Conservation (phyloP, 2,888 invertebrate genomes). For the Lottia gigantea region DNA sequence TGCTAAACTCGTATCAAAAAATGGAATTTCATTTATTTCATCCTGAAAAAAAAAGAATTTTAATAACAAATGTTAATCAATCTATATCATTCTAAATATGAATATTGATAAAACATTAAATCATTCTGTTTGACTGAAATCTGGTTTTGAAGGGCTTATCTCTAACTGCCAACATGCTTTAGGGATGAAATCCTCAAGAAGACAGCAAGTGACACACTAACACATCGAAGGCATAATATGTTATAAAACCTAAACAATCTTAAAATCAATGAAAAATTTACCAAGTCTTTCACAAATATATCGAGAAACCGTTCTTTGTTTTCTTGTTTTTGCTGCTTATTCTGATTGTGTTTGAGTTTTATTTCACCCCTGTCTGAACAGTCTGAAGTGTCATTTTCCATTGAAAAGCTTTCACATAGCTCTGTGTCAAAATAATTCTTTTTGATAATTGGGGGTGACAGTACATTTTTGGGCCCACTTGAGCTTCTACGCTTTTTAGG, state of each 20-base stretch:
- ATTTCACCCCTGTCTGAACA: background rate
- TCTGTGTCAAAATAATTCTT: conserved; percentile 21
- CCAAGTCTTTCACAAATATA: conserved; percentile 53
- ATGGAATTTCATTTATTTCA: conserved; percentile 64
- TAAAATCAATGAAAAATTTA: conserved; percentile 24
- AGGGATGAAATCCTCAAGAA: too few relatives aligned
- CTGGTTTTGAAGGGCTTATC: too few relatives aligned
- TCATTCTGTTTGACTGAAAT: too few relatives aligned
- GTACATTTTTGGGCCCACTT: background rate
- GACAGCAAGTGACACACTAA: too few relatives aligned
- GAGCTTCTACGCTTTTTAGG: conserved; percentile 7
- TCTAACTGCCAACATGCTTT: too few relatives aligned
- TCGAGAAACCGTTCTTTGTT: conserved; percentile 45
- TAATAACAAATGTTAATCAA: too few relatives aligned
- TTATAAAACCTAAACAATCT: too few relatives aligned
- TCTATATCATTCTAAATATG: too few relatives aligned
- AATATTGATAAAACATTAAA: background rate
- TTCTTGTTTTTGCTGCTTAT: conserved; percentile 14
- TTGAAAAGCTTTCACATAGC: conserved; percentile 22
- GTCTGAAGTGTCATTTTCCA: background rate
- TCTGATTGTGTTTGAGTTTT: conserved; percentile 15
- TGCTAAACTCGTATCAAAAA: conserved; percentile 62
- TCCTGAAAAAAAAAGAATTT: conserved; percentile 48
- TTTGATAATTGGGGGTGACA: conserved; percentile 15
- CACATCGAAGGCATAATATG: too few relatives aligned